phyloP scores from a whole-genome alignment of 2,797 vertebrate genomes.

The Pipistrellus pipistrellus region DNA sequence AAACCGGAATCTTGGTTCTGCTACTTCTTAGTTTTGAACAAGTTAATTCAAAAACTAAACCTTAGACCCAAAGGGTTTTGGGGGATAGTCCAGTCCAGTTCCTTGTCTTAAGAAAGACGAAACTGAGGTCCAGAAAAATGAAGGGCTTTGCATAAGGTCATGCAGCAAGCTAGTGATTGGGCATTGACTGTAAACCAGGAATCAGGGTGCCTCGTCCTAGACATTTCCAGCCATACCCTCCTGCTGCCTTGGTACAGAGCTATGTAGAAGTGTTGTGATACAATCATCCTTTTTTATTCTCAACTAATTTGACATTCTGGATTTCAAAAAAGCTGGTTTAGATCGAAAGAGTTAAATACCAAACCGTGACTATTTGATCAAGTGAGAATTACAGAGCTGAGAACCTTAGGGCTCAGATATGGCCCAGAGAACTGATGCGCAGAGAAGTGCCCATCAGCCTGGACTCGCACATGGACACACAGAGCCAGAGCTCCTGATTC shows the following conservation, averaged over 20 bases:
- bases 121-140: neutral
- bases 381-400: neutral
- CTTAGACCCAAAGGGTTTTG: neutral
- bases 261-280: neutral
- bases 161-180: neutral
- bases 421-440: neutral
- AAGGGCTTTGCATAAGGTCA: neutral
- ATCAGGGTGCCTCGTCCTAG: neutral
- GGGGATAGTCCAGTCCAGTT: neutral
- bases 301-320: neutral
- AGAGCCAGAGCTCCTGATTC: neutral
- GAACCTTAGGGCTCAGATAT: neutral
- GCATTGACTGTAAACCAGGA: neutral
- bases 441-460: neutral
- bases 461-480: neutral
- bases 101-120: neutral
- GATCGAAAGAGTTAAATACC: neutral
- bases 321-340: neutral
- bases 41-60: slow-evolving; percentile 19
- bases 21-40: slow-evolving; percentile 15
- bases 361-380: neutral
- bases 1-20: neutral
- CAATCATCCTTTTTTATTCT: neutral
- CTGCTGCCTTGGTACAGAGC: slow-evolving; percentile 3
- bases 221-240: neutral